Evolutionary conservation across 2,888 invertebrate genomes (phyloP).

Genomic region (Schizaphis graminum): DNA sequence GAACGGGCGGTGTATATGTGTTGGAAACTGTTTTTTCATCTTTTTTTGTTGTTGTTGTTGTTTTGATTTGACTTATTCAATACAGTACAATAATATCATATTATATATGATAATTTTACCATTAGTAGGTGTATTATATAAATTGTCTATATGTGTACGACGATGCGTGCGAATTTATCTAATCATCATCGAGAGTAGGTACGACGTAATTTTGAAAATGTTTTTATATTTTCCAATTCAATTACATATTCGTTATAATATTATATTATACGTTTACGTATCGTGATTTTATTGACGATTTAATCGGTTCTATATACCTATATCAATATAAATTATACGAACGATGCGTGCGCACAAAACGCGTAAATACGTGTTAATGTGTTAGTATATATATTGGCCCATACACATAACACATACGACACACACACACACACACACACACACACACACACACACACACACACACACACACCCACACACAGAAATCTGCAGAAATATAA

Average conservation of each 20-base stretch:
- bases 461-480: background rate
- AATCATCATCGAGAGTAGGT: background rate
- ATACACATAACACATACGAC: too few species aligned
- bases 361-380: background rate
- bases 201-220: background rate
- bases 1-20: background rate
- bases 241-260: background rate
- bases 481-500: background rate
- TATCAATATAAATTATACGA: background rate
- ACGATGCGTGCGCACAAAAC: background rate
- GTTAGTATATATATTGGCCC: too few species aligned
- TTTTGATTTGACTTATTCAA: background rate
- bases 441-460: background rate
- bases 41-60: background rate
- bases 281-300: background rate
- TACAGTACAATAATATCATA: background rate
- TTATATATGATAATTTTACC: background rate
- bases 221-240: background rate
- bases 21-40: background rate
- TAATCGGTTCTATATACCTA: background rate
- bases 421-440: background rate
- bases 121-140: background rate
- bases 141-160: background rate
- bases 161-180: background rate
- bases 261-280: background rate